Evolutionary conservation across 2,113 vertebrate species (phyloP), one percentile per base, ranked within the genome.

Genomic region (Stictonetta naevosa): DNA sequence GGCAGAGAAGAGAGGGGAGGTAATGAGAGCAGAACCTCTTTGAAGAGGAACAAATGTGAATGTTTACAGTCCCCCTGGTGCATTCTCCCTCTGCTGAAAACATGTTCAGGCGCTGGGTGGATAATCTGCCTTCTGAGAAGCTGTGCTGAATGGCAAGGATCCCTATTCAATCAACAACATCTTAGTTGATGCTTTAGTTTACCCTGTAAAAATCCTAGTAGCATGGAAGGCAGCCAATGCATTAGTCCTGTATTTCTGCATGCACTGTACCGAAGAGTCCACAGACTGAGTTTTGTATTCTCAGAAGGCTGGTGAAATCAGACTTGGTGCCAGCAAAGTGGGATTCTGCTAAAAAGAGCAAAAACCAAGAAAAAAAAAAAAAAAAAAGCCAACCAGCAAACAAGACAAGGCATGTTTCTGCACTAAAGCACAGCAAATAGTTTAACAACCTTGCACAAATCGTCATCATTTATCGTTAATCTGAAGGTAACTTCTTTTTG

Each of bases 11-110:
- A 90, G 90, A 69, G 55, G 82, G 68, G 69, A 82, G 83, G 58
- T 80, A 94, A 97, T 90, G 95, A 91, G 67, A 77, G 68, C 82
- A 96, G 85, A 88, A 76, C 88, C 63, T 82, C 94, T 96, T 96
- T 96, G 96, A 97, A 95, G 91, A 90, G 48, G 92, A 94, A 95
- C 92, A 93, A 97, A 96, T 92, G 96, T 58, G 91, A 86, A 86
- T 95, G 67, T 96, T 97, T 96, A 93, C 73, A 63, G 58, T 92
- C 74, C 78, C 73, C n/a, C 31, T 69, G 55, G n/a, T 94, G 77
- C 71, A 77, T 85, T 94, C 67, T 83, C 86, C 56, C 22, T 52
- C 58, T 68, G 71, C 85, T 85, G 83, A 93, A 93, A 95, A 89
- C 91, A n/a, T 85, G 90, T 94, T 94, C 78, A 93, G 92, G 55